Evolutionary conservation across 1,140 invertebrate species (phyloP).

Genomic region (Chlorops oryzae): DNA sequence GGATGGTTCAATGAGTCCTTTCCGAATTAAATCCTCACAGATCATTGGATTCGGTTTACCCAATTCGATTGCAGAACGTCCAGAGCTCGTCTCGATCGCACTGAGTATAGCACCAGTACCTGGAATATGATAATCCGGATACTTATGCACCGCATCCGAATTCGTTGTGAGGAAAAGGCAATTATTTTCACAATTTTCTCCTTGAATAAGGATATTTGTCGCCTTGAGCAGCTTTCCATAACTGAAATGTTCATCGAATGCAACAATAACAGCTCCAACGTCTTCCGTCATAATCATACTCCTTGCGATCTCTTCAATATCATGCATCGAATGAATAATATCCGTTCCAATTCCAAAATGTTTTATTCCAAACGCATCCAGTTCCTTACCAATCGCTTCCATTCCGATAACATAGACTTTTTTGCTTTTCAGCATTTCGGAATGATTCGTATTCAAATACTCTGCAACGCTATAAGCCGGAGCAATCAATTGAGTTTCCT

Average conservation of each 20-base stretch:
- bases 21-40: constrained; percentile 23
- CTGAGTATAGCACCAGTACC: constrained; percentile 80
- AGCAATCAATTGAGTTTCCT: constrained; percentile 75
- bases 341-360: constrained; percentile 63
- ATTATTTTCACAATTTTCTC: constrained; percentile 54
- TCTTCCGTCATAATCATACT: constrained; percentile 59
- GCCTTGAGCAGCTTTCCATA: constrained; percentile 88
- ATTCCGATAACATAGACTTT: constrained; percentile 86
- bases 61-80: constrained; percentile 71
- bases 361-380: constrained; percentile 71
- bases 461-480: constrained; percentile 76
- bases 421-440: constrained; percentile 55
- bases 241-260: constrained; percentile 87
- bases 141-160: constrained; percentile 65
- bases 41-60: constrained; percentile 66
- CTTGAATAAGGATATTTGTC: constrained; percentile 65
- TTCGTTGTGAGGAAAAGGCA: constrained; percentile 87
- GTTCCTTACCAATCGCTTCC: constrained; percentile 69
- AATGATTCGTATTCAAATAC: constrained; percentile 67
- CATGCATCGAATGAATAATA: constrained; percentile 18
- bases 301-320: constrained; percentile 36
- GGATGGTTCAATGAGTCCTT: constrained; percentile 62
- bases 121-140: constrained; percentile 38
- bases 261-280: constrained; percentile 84
- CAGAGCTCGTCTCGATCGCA: constrained; percentile 72